Percentiles rank a stretch among this genome's conserved stretches.
Evolutionary conservation across 2,113 vertebrate genomes (phyloP).

Genomic region (Semnopithecus entellus): DNA sequence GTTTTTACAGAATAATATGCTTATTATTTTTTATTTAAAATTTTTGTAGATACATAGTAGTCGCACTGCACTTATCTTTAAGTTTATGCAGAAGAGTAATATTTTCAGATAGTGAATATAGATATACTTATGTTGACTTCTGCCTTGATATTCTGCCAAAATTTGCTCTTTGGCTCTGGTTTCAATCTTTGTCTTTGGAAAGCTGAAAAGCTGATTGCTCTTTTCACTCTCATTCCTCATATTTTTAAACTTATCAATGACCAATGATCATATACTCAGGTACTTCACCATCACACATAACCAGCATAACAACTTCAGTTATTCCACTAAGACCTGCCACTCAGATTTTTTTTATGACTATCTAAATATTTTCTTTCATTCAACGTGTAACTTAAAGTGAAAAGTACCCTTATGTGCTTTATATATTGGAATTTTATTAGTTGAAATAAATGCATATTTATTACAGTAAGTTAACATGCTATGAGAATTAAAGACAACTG

Average conservation of each 20-base stretch:
- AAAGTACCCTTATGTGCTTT: not conserved
- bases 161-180: not conserved
- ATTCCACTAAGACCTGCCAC: not conserved
- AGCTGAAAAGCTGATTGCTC: not conserved
- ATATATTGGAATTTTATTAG: not conserved
- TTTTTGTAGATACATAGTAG: not conserved
- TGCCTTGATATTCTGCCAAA: not conserved
- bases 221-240: not conserved
- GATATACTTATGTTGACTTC: not conserved
- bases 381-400: not conserved
- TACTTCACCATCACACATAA: not conserved
- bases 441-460: not conserved
- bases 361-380: slow-evolving; percentile 11
- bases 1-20: not conserved
- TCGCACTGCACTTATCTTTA: not conserved
- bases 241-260: not conserved
- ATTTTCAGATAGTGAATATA: not conserved
- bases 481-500: not conserved
- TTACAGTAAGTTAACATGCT: not conserved
- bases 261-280: not conserved
- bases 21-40: not conserved
- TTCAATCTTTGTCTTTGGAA: not conserved
- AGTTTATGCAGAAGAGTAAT: not conserved
- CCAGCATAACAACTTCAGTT: not conserved
- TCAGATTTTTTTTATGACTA: not conserved